These are phyloP conservation scores for Lethenteron camtschaticum DNA, from an alignment of 2,113 vertebrate species.

Conservation along the genomic window DNA sequence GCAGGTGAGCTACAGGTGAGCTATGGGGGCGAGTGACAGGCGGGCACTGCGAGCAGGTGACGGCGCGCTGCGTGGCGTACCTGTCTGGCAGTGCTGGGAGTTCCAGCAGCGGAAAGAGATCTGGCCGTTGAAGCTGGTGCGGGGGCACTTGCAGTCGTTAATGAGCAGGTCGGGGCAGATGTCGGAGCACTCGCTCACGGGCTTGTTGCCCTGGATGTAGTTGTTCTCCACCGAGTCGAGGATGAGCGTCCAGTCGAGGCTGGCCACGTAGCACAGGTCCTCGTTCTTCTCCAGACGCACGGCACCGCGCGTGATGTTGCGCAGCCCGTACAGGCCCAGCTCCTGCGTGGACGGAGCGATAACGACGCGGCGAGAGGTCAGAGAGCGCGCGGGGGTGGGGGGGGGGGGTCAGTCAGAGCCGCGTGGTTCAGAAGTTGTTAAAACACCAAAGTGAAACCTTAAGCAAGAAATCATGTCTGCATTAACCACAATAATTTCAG, in stretches of 20 bases:
- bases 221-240: conserved; percentile 18
- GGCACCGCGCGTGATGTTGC: conserved; percentile 23
- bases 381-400: no score
- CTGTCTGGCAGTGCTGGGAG: conserved; percentile 38
- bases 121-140: conserved; percentile 20
- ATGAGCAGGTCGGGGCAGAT: conserved; percentile 34
- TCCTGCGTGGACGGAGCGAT: conserved; percentile 14
- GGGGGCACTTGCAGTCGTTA: conserved; percentile 19
- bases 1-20: no score
- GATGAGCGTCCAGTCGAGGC: conserved; percentile 35
- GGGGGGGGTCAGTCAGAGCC: no score
- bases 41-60: no score
- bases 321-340: conserved; percentile 26
- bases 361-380: no score
- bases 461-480: no score
- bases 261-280: conserved; percentile 42
- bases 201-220: conserved; percentile 33
- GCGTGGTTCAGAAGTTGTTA: no score
- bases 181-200: conserved; percentile 25
- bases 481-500: no score
- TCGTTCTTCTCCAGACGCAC: conserved; percentile 38
- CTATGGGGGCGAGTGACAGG: no score
- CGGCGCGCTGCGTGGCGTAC: conserved; percentile 13
- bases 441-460: no score
- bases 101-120: conserved; percentile 38